These are phyloP conservation scores for Gavia stellata DNA, from an alignment of 2,113 vertebrate species.

Conservation along the genomic window DNA sequence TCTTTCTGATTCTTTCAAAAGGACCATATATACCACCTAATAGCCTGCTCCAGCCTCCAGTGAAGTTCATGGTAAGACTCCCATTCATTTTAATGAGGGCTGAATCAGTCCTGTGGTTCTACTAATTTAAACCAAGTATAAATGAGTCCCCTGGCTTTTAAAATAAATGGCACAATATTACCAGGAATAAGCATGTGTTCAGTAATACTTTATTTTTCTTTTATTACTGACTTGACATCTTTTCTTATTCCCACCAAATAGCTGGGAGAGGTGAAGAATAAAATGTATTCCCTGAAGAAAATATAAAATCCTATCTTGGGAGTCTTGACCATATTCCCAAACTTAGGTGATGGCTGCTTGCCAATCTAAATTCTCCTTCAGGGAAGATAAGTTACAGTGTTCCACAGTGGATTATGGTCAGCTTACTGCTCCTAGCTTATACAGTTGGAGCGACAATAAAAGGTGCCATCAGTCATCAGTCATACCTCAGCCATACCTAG, in stretches of 20 bases:
- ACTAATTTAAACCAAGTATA: slow-evolving; percentile 1
- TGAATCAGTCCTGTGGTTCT: background rate
- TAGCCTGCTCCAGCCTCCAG: background rate
- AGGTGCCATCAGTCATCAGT: background rate
- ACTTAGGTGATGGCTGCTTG: background rate
- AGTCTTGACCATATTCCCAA: background rate
- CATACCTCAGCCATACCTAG: background rate
- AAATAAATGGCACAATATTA: background rate
- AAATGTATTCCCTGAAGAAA: background rate
- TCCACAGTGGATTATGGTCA: background rate
- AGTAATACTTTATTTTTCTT: background rate
- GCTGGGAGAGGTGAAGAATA: background rate
- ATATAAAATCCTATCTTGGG: background rate
- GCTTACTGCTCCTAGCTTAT: background rate
- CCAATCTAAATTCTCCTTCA: background rate
- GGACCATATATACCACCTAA: background rate
- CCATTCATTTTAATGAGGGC: background rate
- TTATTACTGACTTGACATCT: background rate
- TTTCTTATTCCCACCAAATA: background rate
- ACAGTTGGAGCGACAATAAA: background rate
- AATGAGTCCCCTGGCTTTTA: background rate
- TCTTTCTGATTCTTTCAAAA: background rate
- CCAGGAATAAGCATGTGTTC: background rate
- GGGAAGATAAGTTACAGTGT: background rate
- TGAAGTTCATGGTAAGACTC: background rate